These are phyloP conservation scores for Cosmia pyralina DNA, from an alignment of 2,888 invertebrate species.

Conservation along the genomic window DNA sequence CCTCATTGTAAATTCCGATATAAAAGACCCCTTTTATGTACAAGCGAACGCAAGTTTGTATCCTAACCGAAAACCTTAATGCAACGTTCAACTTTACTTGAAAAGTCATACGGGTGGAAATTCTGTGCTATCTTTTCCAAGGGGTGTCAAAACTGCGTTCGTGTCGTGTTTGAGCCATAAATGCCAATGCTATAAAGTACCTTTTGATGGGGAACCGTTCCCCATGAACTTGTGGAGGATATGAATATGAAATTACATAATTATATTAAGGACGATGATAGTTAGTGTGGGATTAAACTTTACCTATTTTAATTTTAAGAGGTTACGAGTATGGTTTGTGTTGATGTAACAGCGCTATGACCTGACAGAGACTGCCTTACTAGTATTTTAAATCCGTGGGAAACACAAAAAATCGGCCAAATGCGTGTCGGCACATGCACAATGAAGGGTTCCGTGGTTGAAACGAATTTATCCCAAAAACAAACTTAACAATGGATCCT, in stretches of 20 bases:
- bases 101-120: not conserved
- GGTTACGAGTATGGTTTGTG: not conserved
- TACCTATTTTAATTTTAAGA: constrained; percentile 17
- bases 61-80: not conserved
- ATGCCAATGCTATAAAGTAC: constrained; percentile 65
- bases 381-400: too few relatives aligned
- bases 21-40: constrained; percentile 66
- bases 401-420: too few relatives aligned
- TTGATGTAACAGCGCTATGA: too few relatives aligned
- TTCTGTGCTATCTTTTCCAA: not conserved
- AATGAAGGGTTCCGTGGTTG: too few relatives aligned
- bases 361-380: too few relatives aligned
- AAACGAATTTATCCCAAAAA: too few relatives aligned
- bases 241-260: constrained; percentile 66
- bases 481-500: too few relatives aligned
- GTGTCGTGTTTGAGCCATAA: constrained; percentile 47
- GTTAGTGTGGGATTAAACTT: constrained; percentile 52
- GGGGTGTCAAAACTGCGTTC: constrained; percentile 21
- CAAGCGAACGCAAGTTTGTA: constrained; percentile 48
- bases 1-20: constrained; percentile 66
- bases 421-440: too few relatives aligned
- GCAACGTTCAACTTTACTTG: not conserved
- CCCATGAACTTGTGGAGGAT: constrained; percentile 63
- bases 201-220: constrained; percentile 65
- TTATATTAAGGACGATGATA: constrained; percentile 55